Base-by-base conservation (phyloP, 2,888 invertebrate species). In the Euproctis similis region DNA sequence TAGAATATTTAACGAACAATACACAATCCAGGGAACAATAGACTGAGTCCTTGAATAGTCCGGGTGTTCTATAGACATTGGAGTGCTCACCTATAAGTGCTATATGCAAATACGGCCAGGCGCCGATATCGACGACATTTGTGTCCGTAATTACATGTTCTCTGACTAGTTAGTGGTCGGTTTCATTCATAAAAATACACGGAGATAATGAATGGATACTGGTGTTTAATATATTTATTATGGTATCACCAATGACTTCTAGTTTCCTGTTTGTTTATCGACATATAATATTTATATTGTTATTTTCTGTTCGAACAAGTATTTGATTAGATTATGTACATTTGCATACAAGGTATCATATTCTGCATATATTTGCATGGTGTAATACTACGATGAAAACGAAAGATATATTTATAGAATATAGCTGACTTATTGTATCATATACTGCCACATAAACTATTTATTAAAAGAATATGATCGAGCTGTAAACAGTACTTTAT, bases 151-250 rank as follows among this genome's bases (percentile, higher is more conserved):
- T 80, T 74, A 71, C 62, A 65, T 63, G 64, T 59, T 67, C 64
- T 40, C 46, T 47, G 36, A 36, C 28, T 14, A 4, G 14, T 4
- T 14, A n/a, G 36, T 33, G 60, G 61, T 57, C 57, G 53, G 65
- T 65, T 76, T 73, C 82, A 84, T 84, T 84, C 82, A 84, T 78
- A 80, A 82, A 73, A 69, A 69, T 71, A 64, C 63, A 51, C 66
- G 64, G 70, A 64, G 62, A 64, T 78, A 74, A 74, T 82, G 81
- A 81, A 82, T 82, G 55, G 60, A 59, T 59, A 57, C 59, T 57
- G 65, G 68, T 59, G 59, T 65, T 74, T 77, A 71, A 74, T n/a
- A n/a, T n/a, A n/a, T 73, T 72, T 71, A 73, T 72, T 66, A 64
- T 68, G 36, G 39, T 35, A n/a, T 34, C 59, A 47, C 51, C 46